Conservation (phyloP, 1,140 invertebrate genomes). For the Macrostomum lignano region DNA sequence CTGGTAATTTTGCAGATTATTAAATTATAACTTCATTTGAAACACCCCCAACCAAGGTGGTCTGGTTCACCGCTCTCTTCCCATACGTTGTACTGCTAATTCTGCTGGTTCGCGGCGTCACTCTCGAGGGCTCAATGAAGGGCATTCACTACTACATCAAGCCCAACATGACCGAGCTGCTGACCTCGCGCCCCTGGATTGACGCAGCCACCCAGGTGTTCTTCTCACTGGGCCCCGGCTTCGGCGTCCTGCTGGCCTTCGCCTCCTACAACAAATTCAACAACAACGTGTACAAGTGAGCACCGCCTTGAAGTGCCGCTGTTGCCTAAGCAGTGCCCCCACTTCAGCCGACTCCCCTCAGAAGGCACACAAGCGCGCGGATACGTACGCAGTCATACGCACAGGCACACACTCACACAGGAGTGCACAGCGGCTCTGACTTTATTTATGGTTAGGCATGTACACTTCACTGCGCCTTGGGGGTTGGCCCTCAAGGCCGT, state of each 20-base stretch:
- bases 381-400: too few species aligned
- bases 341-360: too few species aligned
- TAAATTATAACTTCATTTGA: not conserved
- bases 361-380: too few species aligned
- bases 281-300: slow-evolving; percentile 83
- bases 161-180: not conserved
- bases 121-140: not conserved
- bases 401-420: too few species aligned
- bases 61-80: slow-evolving; percentile 10
- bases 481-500: too few species aligned
- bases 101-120: not conserved
- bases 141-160: not conserved
- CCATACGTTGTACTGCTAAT: slow-evolving; percentile 8
- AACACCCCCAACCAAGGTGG: slow-evolving; percentile 6
- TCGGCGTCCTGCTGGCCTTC: slow-evolving; percentile 73
- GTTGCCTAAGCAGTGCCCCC: slow-evolving; percentile 6
- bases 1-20: too few species aligned
- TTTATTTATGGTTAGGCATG: too few species aligned
- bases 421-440: too few species aligned
- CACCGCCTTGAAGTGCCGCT: too few species aligned
- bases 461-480: too few species aligned
- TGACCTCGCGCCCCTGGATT: slow-evolving; percentile 49
- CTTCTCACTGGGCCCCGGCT: slow-evolving; percentile 79
- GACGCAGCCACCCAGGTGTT: slow-evolving; percentile 91
- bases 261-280: slow-evolving; percentile 93